Evolutionary conservation across 2,888 invertebrate genomes (phyloP).

Genomic region (Pimpla rufipes): DNA sequence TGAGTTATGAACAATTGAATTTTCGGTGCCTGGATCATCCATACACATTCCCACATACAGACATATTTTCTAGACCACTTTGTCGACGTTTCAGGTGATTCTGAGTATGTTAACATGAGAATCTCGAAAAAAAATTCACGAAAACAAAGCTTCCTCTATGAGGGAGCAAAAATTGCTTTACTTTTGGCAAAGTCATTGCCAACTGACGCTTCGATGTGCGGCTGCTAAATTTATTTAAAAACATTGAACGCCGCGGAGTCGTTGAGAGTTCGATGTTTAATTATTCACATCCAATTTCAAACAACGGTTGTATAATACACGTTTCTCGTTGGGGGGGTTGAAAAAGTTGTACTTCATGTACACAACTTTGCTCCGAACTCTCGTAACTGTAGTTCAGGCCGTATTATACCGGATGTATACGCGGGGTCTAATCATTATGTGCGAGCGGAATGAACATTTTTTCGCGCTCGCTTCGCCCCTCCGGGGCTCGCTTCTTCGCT

Average conservation of each 20-base stretch:
- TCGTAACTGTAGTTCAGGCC: background rate
- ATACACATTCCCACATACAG: no score
- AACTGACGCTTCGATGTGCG: background rate
- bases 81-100: no score
- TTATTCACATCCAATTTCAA: background rate
- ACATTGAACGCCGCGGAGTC: background rate
- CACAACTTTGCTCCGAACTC: background rate
- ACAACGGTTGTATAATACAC: background rate
- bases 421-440: slow-evolving; percentile 44
- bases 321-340: background rate
- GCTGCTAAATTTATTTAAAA: background rate
- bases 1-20: no score
- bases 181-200: background rate
- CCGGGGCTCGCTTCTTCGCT: background rate
- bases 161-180: no score
- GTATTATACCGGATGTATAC: background rate
- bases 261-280: background rate
- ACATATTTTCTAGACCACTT: no score
- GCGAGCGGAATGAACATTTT: slow-evolving; percentile 39
- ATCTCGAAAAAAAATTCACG: no score
- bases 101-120: no score
- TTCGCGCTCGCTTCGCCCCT: background rate
- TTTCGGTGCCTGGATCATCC: no score
- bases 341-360: background rate
- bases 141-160: no score